These are phyloP conservation scores for Daubentonia madagascariensis DNA, from an alignment of 2,113 vertebrate genomes.

Conservation along the genomic window DNA sequence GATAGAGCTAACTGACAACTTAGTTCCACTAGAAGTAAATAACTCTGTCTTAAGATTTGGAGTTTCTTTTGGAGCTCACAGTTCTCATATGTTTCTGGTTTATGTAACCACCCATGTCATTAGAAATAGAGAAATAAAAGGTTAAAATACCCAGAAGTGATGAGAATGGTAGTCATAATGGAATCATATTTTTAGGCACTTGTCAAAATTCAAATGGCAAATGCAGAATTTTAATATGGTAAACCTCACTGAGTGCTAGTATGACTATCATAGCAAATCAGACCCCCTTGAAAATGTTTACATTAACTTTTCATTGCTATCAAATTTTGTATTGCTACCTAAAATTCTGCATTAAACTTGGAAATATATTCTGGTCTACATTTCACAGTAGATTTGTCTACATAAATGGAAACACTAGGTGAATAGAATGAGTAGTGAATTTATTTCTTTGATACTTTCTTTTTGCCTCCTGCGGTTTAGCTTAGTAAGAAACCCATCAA, in stretches of 20 bases:
- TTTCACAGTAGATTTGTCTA: conserved; percentile 63
- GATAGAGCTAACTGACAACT: conserved; percentile 22
- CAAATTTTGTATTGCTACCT: conserved; percentile 50
- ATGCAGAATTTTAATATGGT: conserved; percentile 50
- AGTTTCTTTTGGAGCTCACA: conserved; percentile 65
- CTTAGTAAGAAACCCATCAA: conserved; percentile 58
- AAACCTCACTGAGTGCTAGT: conserved; percentile 45
- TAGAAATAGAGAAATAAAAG: conserved; percentile 63
- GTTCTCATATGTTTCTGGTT: conserved; percentile 67
- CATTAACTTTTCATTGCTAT: conserved; percentile 62
- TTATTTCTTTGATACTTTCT: conserved; percentile 47
- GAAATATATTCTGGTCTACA: conserved; percentile 45
- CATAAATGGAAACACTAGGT: conserved; percentile 42
- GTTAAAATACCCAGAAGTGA: conserved; percentile 64
- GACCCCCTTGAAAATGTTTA: conserved; percentile 65
- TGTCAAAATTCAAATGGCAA: conserved; percentile 64
- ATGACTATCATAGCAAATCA: conserved; percentile 57
- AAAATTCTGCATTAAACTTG: conserved; percentile 48
- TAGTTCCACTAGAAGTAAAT: conserved; percentile 63
- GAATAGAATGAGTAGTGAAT: neutral
- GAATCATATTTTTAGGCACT: conserved; percentile 60
- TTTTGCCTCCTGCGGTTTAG: conserved; percentile 39
- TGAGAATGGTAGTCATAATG: conserved; percentile 60
- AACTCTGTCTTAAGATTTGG: conserved; percentile 43
- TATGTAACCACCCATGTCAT: conserved; percentile 48